Percentiles rank a stretch among this genome's conserved stretches.
These are phyloP conservation scores for Cheilosia grossa DNA, from an alignment of 2,888 invertebrate species.

Conservation along the genomic window DNA sequence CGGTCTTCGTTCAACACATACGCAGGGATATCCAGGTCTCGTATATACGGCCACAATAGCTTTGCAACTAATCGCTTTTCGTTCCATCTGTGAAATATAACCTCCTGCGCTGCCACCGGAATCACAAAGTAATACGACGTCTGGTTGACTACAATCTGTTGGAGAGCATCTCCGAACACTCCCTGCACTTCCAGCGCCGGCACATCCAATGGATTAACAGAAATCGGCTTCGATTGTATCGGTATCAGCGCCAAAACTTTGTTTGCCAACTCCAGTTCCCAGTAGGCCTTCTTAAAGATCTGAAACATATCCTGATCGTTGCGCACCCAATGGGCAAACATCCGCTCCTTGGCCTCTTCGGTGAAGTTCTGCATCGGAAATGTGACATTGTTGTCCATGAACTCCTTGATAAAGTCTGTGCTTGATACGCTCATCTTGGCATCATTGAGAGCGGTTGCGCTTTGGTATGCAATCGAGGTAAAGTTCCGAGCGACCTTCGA, in stretches of 20 bases:
- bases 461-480: conserved; percentile 83
- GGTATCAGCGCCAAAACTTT: conserved; percentile 76
- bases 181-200: conserved; percentile 75
- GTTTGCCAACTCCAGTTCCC: conserved; percentile 78
- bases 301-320: conserved; percentile 80
- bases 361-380: conserved; percentile 78
- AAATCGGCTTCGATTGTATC: conserved; percentile 77
- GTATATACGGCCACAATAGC: conserved; percentile 80
- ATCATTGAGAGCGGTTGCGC: conserved; percentile 77
- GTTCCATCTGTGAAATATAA: conserved; percentile 81
- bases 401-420: conserved; percentile 79
- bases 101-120: conserved; percentile 80
- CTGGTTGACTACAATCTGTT: conserved; percentile 79
- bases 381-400: conserved; percentile 76
- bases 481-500: conserved; percentile 85
- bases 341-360: conserved; percentile 79
- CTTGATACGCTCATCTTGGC: conserved; percentile 79
- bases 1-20: conserved; percentile 79
- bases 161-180: conserved; percentile 79
- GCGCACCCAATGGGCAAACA: conserved; percentile 82
- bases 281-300: conserved; percentile 79
- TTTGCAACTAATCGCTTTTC: conserved; percentile 79
- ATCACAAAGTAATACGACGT: conserved; percentile 81
- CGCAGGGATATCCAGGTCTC: conserved; percentile 81
- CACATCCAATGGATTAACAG: conserved; percentile 80